A percentile compares a stretch with the other conserved stretches of the same genome.
Conservation (phyloP, 2,888 invertebrate genomes). For the Myopa tessellatipennis region DNA sequence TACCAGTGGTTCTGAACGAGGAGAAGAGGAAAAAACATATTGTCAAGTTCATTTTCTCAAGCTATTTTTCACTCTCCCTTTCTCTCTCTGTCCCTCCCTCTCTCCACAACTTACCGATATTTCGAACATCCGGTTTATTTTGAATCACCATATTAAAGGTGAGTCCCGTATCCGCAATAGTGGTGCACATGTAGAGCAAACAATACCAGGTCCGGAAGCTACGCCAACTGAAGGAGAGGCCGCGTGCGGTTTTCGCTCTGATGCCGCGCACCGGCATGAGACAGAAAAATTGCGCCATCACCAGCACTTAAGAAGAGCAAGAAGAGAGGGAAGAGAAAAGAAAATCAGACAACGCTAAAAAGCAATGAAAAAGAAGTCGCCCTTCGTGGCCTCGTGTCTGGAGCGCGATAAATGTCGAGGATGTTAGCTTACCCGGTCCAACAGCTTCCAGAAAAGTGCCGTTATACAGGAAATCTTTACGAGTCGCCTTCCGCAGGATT, state of each 20-base stretch:
- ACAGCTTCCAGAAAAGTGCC: constrained; percentile 63
- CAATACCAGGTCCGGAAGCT: constrained; percentile 60
- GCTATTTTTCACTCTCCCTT: background rate
- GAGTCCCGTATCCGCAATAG: constrained; percentile 53
- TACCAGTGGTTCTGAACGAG: constrained; percentile 60
- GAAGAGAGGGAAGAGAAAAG: background rate
- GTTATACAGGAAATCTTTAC: constrained; percentile 53
- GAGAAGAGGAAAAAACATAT: background rate
- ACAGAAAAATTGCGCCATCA: constrained; percentile 62
- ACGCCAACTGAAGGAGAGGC: constrained; percentile 62
- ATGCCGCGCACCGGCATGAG: constrained; percentile 64
- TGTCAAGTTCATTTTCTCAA: background rate
- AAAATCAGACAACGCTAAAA: background rate
- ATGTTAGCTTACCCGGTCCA: constrained; percentile 55
- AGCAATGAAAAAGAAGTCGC: background rate
- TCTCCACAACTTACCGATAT: constrained; percentile 55
- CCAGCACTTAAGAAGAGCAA: constrained; percentile 50
- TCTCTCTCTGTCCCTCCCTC: no score
- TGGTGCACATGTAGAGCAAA: constrained; percentile 53
- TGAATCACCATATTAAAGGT: constrained; percentile 52
- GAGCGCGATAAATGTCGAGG: no score
- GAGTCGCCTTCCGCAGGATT: constrained; percentile 49
- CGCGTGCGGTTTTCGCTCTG: constrained; percentile 51
- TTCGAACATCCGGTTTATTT: constrained; percentile 57
- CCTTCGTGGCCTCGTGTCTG: no score